A percentile compares a stretch with the other conserved stretches of the same genome.
phyloP scores from a whole-genome alignment of 2,888 invertebrate species.

The Entomobrya proxima region DNA sequence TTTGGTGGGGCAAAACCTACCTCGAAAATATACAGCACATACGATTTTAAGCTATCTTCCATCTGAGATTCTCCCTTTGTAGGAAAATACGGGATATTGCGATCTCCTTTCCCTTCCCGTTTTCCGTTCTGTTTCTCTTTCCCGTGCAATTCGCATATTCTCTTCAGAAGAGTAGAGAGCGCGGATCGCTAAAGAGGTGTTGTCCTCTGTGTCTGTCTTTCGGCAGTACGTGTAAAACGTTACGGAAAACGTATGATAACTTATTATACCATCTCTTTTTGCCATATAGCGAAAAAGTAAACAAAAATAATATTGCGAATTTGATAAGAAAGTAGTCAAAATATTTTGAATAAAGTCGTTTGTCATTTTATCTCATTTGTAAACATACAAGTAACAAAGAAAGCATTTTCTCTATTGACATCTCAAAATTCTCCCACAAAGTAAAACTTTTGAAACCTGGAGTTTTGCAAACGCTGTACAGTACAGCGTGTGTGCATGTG shows the following conservation, averaged over 20 bases:
- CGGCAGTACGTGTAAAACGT: background rate
- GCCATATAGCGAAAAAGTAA: background rate
- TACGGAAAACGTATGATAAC: background rate
- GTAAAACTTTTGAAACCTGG: too few species aligned
- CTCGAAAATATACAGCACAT: background rate
- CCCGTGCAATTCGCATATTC: constrained; percentile 42
- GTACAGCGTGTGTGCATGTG: too few species aligned
- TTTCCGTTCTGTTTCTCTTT: constrained; percentile 37
- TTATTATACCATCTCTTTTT: constrained; percentile 11
- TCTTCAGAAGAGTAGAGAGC: constrained; percentile 59
- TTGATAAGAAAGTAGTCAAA: constrained; percentile 11
- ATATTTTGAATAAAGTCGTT: constrained; percentile 12
- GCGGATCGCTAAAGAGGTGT: constrained; percentile 56
- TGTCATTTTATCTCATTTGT: background rate
- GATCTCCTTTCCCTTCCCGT: constrained; percentile 26
- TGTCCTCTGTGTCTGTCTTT: constrained; percentile 27
- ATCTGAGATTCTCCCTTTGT: background rate
- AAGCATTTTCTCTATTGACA: background rate
- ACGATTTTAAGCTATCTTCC: constrained; percentile 12
- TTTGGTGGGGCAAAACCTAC: constrained; percentile 2
- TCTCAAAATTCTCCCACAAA: too few species aligned
- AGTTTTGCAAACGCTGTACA: too few species aligned
- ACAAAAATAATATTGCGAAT: background rate
- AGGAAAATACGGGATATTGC: background rate
- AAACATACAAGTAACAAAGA: background rate